Conservation (phyloP, 2,113 vertebrate genomes). For the Phainopepla nitens region DNA sequence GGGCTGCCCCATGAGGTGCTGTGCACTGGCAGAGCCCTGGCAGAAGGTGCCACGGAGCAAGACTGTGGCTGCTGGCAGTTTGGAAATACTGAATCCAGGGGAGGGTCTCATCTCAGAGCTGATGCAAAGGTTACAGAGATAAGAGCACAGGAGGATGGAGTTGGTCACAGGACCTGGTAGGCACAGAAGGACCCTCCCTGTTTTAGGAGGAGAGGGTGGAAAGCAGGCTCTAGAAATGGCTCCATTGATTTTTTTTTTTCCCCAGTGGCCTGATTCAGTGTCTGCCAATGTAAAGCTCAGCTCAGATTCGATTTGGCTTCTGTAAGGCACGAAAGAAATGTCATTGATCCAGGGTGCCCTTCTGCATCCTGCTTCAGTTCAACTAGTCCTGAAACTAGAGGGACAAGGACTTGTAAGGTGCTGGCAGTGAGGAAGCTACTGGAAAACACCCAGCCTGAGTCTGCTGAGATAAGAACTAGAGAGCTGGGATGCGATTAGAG, state of each 20-base stretch:
- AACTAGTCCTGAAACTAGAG: background rate
- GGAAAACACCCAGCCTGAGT: background rate
- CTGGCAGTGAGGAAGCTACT: background rate
- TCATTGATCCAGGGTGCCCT: background rate
- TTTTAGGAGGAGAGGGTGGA: background rate
- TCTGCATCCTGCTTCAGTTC: background rate
- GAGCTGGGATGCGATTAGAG: background rate
- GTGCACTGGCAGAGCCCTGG: background rate
- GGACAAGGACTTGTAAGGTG: background rate
- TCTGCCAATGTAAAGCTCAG: background rate
- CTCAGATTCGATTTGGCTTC: background rate
- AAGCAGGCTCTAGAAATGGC: background rate
- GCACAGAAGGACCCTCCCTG: background rate
- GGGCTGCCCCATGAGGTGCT: background rate
- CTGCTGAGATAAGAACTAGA: background rate
- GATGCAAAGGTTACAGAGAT: background rate
- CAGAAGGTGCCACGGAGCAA: background rate
- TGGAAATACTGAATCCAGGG: fast-evolving
- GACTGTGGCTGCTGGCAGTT: fast-evolving
- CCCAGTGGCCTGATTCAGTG: background rate
- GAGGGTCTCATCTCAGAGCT: background rate
- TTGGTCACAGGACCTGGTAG: fast-evolving
- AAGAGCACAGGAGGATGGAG: background rate
- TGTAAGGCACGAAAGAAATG: background rate
- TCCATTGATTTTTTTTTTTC: background rate